phyloP scores from a whole-genome alignment of 2,113 vertebrate species.

The Syngnathoides biaculeatus region DNA sequence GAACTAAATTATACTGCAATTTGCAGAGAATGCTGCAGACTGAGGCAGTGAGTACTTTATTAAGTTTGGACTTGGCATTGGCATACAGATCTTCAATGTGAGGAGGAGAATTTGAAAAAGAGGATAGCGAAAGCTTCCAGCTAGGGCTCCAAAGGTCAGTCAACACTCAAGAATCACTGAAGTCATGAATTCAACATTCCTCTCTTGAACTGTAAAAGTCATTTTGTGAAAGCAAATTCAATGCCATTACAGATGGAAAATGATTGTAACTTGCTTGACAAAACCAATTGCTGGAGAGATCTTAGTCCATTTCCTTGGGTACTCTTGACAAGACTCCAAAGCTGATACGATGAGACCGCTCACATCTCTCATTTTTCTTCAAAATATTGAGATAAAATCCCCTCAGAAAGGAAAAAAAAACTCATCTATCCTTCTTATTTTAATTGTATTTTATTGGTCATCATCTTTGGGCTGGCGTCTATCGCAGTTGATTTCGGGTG shows the following conservation, averaged over 20 bases:
- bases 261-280: background rate
- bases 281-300: background rate
- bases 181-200: background rate
- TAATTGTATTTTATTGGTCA: too few species aligned
- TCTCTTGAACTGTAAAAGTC: background rate
- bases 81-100: slow-evolving; percentile 35
- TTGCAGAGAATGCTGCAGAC: slow-evolving; percentile 45
- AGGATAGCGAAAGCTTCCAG: slow-evolving; percentile 27
- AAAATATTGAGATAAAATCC: background rate
- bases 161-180: slow-evolving; percentile 22
- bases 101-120: slow-evolving; percentile 10
- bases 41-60: slow-evolving; percentile 47
- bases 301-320: background rate
- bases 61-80: slow-evolving; percentile 30
- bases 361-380: background rate
- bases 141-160: slow-evolving; percentile 48
- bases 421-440: too few species aligned
- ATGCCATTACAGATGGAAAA: background rate
- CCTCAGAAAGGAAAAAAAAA: too few species aligned
- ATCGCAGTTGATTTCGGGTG: too few species aligned
- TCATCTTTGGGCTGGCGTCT: too few species aligned
- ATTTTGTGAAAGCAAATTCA: background rate
- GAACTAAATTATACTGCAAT: slow-evolving; percentile 39
- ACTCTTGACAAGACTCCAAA: background rate
- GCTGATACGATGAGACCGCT: background rate